Base-by-base conservation (phyloP, 2,797 vertebrate genomes). In the Coendou prehensilis region DNA sequence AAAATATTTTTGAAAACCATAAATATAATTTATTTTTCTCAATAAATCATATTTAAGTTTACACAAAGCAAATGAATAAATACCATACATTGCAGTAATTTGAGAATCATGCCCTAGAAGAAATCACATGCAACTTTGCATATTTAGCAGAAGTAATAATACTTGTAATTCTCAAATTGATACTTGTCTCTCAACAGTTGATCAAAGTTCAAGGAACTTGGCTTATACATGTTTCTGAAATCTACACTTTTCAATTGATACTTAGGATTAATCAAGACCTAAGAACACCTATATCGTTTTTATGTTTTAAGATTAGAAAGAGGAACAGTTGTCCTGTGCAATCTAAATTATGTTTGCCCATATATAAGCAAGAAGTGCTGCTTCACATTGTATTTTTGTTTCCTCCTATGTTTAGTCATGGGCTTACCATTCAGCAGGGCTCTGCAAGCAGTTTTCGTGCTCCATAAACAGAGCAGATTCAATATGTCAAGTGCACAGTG, bases 71-170 rank as follows among this genome's bases (percentile, higher is more conserved):
- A 92, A 87, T 82, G n/a, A 92, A 67, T 30, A 92, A 82, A 89
- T 88, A 64, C 6, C 84, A 78, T 52, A 47, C 4, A 54, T 56
- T 92, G 56, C 20, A 59, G 73, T 13, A 37, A 80, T 83, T 86
- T 78, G 22, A 59, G 52, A 61, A 71, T 57, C 26, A n/a, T 50
- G 5, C 1, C 45, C 18, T 87, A 15, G 75, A 92, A 87, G 73
- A 50, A 86, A 47, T 94, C 50, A 47, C 28, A 33, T n/a, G 14
- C 9, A 52, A 28, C 71, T 89, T 87, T 33, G 75, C 17, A 59
- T 94, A 69, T 64, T 91, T 47, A 75, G 10, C n/a, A 82, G 91
- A 96, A 87, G 85, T 52, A 76, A 92, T 85, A 73, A 78, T 52
- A 33, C 8, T 85, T 30, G 23, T 30, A 91, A 59, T 97, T 81